These are phyloP conservation scores for Acrocephalus arundinaceus DNA, from an alignment of 2,113 vertebrate species.

Conservation along the genomic window DNA sequence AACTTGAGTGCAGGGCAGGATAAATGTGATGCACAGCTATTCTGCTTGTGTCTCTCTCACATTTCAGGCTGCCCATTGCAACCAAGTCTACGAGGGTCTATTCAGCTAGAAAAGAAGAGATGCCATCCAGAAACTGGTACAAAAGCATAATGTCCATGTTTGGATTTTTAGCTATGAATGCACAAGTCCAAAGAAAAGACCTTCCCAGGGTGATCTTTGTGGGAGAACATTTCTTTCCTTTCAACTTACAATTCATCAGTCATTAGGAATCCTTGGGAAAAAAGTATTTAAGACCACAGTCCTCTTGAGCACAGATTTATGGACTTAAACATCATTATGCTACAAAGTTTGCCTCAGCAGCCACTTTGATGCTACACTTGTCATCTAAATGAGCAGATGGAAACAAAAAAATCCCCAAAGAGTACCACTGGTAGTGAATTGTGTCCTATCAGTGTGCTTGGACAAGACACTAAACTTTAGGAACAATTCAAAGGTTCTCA, in stretches of 20 bases:
- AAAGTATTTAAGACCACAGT: not conserved
- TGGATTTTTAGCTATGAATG: not conserved
- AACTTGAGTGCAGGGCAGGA: not conserved
- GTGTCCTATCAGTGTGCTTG: not conserved
- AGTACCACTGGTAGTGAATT: not conserved
- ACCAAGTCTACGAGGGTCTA: not conserved
- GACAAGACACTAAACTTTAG: not conserved
- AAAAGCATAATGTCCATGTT: not conserved
- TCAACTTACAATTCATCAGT: not conserved
- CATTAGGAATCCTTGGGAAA: not conserved
- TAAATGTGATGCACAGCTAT: not conserved
- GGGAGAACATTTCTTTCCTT: not conserved
- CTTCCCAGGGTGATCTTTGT: not conserved
- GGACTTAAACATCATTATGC: not conserved
- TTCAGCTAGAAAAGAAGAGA: not conserved
- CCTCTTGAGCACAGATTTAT: not conserved
- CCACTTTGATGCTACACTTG: not conserved
- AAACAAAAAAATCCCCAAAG: not conserved
- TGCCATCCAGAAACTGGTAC: not conserved
- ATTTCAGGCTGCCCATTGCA: not conserved
- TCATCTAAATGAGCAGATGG: not conserved
- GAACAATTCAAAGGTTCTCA: not conserved
- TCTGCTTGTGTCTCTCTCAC: not conserved
- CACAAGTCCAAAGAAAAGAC: not conserved
- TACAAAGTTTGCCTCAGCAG: not conserved